A percentile compares a stretch with the other conserved stretches of the same genome.
Evolutionary conservation across 2,888 invertebrate genomes (phyloP).

Genomic region (Silvanus unidentatus): DNA sequence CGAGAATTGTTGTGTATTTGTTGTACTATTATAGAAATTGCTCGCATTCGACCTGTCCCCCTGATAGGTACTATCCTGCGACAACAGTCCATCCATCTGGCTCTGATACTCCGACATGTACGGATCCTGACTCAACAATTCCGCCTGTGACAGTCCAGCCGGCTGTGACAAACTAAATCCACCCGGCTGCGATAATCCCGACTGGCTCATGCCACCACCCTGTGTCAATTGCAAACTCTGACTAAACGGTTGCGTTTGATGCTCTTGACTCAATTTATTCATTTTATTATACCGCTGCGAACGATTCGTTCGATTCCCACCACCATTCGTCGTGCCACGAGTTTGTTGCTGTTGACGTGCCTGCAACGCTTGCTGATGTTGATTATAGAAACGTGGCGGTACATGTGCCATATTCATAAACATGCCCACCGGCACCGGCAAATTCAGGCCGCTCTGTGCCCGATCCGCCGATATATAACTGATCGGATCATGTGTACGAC

Average conservation of each 20-base stretch:
- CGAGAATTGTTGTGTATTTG: constrained; percentile 58
- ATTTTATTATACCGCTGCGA: constrained; percentile 21
- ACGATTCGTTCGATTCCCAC: constrained; percentile 40
- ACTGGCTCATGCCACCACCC: constrained; percentile 62
- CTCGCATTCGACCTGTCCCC: constrained; percentile 46
- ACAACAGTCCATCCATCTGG: constrained; percentile 90
- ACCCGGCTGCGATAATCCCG: constrained; percentile 63
- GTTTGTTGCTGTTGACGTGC: constrained; percentile 47
- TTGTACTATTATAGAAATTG: constrained; percentile 54
- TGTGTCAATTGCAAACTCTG: constrained; percentile 72
- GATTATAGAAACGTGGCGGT: constrained; percentile 70
- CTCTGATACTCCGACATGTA: constrained; percentile 82
- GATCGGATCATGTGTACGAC: constrained; percentile 80
- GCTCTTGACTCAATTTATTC: constrained; percentile 37
- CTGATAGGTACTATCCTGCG: constrained; percentile 63
- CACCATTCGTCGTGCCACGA: constrained; percentile 41
- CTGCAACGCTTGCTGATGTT: constrained; percentile 63
- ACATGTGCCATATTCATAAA: constrained; percentile 84
- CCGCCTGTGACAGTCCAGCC: constrained; percentile 62
- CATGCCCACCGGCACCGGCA: constrained; percentile 93
- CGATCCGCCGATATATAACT: constrained; percentile 87
- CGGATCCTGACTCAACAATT: constrained; percentile 73
- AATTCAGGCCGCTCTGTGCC: constrained; percentile 67
- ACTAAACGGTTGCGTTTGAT: constrained; percentile 49
- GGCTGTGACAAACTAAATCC: constrained; percentile 63